Percentiles rank a stretch among this genome's conserved stretches.
Conservation (phyloP, 1,140 invertebrate genomes). For the Steinernema feltiae region DNA sequence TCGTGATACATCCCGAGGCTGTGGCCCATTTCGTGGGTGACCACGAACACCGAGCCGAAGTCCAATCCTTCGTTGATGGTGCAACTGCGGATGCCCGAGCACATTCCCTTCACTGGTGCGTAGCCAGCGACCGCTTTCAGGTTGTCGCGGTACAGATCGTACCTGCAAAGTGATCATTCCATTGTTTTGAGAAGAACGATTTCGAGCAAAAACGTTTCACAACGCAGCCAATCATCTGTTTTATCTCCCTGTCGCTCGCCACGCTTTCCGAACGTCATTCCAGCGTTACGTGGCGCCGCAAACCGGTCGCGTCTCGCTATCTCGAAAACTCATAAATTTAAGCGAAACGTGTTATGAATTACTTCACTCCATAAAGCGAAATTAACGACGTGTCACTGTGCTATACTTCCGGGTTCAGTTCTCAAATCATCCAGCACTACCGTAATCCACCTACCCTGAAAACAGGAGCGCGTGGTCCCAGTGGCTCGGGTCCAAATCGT, state of each 20-base stretch:
- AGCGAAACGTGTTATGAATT: background rate
- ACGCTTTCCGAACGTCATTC: no score
- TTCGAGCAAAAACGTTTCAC: background rate
- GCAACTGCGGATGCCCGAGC: conserved; percentile 33
- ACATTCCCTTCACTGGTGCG: conserved; percentile 44
- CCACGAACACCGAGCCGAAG: conserved; percentile 40
- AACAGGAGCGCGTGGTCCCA: conserved; percentile 43
- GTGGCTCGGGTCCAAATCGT: conserved; percentile 36
- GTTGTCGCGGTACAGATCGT: conserved; percentile 37
- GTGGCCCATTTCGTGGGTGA: conserved; percentile 43
- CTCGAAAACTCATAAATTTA: background rate
- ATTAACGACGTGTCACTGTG: no score
- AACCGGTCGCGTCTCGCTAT: background rate
- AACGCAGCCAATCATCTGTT: no score
- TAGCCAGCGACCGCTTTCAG: conserved; percentile 40
- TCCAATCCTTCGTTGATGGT: conserved; percentile 43
- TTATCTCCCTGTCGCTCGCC: background rate
- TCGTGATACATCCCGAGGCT: conserved; percentile 45
- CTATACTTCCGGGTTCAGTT: no score
- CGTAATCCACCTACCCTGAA: conserved; percentile 39
- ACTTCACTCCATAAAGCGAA: no score
- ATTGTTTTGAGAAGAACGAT: background rate
- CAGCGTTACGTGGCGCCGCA: no score
- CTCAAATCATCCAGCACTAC: no score
- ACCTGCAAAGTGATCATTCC: conserved; percentile 20